Evolutionary conservation across 2,888 invertebrate species (phyloP).

Genomic region (Drosophila hamatofila): DNA sequence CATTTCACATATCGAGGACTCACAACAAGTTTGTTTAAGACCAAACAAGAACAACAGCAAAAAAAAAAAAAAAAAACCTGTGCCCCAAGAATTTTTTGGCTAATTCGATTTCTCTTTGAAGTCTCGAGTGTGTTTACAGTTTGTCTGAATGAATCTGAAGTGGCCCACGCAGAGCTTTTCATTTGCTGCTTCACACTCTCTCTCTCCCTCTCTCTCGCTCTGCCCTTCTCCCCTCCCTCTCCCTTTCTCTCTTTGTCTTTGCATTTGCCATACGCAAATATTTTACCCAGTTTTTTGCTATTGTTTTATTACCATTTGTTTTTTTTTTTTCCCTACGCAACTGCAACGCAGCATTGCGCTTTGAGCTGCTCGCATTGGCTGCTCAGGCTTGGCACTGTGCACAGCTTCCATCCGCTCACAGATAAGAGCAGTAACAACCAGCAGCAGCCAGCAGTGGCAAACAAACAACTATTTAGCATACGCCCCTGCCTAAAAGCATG

Average conservation of each 20-base stretch:
- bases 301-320: conserved; percentile 1
- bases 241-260: background rate
- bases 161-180: conserved; percentile 11
- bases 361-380: conserved; percentile 41
- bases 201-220: background rate
- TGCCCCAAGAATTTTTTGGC: background rate
- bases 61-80: background rate
- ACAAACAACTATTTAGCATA: conserved; percentile 25
- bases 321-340: background rate
- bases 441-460: background rate
- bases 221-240: background rate
- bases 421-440: background rate
- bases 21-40: background rate
- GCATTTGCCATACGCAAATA: conserved; percentile 12
- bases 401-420: background rate
- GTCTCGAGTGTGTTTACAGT: conserved; percentile 12
- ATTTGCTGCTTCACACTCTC: background rate
- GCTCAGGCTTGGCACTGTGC: conserved; percentile 6
- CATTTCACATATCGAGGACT: background rate
- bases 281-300: background rate
- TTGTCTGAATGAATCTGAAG: conserved; percentile 1
- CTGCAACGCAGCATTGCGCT: conserved; percentile 16
- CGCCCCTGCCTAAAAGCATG: conserved; percentile 29
- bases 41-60: background rate
- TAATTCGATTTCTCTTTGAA: conserved; percentile 12